Evolutionary conservation across 2,113 vertebrate species (phyloP).

Genomic region (Paracanthobrama guichenoti): DNA sequence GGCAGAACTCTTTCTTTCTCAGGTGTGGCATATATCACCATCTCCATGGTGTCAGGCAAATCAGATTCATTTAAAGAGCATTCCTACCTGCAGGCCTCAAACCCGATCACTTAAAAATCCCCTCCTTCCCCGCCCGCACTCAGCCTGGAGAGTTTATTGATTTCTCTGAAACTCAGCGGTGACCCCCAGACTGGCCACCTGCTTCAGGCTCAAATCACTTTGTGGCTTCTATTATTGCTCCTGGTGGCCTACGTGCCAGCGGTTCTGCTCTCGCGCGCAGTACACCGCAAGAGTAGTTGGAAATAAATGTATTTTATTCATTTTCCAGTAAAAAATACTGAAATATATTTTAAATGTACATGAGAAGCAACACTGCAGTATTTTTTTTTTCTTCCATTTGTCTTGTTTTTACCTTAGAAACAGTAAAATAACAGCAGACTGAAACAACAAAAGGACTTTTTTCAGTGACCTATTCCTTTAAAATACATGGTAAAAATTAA

Average conservation of each 20-base stretch:
- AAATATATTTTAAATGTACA: background rate
- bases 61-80: conserved; percentile 43
- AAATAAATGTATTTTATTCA: background rate
- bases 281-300: background rate
- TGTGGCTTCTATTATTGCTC: conserved; percentile 29
- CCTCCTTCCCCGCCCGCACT: background rate
- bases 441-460: too few relatives aligned
- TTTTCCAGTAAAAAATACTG: background rate
- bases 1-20: conserved; percentile 16
- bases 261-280: background rate
- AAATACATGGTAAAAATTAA: background rate
- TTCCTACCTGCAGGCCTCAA: conserved; percentile 30
- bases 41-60: conserved; percentile 34
- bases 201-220: conserved; percentile 46
- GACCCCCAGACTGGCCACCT: conserved; percentile 25
- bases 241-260: conserved; percentile 25
- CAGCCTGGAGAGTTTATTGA: conserved; percentile 40
- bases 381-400: too few relatives aligned
- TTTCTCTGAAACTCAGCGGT: conserved; percentile 39
- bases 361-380: background rate
- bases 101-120: conserved; percentile 23
- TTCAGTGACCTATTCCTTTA: too few relatives aligned
- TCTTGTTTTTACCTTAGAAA: background rate
- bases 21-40: conserved; percentile 38
- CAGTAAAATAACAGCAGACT: too few relatives aligned